Percentiles rank a stretch among this genome's conserved stretches.
phyloP scores from a whole-genome alignment of 2,797 vertebrate genomes.

The Hylomyscus alleni region DNA sequence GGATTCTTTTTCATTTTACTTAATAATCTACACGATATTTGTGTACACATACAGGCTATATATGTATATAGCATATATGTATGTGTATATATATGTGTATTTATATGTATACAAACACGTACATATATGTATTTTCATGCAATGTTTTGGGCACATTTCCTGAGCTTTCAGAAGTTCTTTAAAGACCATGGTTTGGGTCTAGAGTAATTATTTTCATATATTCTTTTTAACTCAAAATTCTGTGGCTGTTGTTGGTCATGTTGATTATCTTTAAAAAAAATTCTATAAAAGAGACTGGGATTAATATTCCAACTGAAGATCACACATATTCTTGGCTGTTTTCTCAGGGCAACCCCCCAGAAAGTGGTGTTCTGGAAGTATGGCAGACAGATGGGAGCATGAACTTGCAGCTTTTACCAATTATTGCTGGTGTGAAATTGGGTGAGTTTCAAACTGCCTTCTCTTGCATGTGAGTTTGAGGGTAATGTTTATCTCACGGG shows the following conservation, averaged over 20 bases:
- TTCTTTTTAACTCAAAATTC: not conserved
- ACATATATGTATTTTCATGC: not conserved
- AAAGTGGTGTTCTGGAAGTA: slow-evolving; percentile 13
- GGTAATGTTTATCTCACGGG: not conserved
- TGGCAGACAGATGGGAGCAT: not conserved
- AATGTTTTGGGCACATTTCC: slow-evolving; percentile 9
- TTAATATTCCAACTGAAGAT: not conserved
- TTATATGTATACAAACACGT: not conserved
- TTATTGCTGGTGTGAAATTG: not conserved
- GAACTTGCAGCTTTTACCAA: not conserved
- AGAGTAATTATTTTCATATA: slow-evolving; percentile 24
- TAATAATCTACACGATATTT: not conserved
- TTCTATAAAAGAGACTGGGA: not conserved
- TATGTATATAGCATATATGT: no score
- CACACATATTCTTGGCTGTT: not conserved
- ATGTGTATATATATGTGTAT: no score
- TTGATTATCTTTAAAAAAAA: slow-evolving; percentile 17
- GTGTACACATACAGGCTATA: not conserved
- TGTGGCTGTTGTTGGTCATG: not conserved
- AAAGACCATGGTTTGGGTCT: not conserved
- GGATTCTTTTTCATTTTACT: not conserved
- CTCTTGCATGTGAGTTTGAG: not conserved
- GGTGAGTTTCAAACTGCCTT: not conserved
- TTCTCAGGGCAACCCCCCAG: slow-evolving; percentile 7
- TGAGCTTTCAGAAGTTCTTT: not conserved